A percentile compares a stretch with the other conserved stretches of the same genome.
Evolutionary conservation across 2,797 vertebrate genomes (phyloP).

Genomic region (Toxotes lorentzi): DNA sequence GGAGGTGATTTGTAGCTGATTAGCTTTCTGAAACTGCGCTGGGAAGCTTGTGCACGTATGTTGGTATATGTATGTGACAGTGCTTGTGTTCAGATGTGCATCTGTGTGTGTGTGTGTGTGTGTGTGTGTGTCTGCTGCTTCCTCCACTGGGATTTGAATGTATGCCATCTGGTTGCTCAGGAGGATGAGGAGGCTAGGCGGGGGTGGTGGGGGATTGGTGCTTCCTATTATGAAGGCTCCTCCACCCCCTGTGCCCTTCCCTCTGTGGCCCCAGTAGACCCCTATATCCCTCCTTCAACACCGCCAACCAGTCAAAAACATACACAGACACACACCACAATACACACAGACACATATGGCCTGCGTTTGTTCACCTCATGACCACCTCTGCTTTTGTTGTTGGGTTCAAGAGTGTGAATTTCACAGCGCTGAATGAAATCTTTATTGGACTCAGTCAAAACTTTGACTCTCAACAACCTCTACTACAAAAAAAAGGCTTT

Average conservation of each 20-base stretch:
- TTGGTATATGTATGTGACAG: constrained; percentile 51
- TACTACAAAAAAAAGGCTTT: neutral
- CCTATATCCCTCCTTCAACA: constrained; percentile 27
- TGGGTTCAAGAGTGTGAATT: constrained; percentile 20
- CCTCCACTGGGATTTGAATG: constrained; percentile 79
- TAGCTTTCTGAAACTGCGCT: constrained; percentile 29
- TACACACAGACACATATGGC: constrained; percentile 10
- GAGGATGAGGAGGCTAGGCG: constrained; percentile 64
- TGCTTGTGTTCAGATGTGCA: constrained; percentile 45
- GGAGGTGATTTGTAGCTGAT: constrained; percentile 45
- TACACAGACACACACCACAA: neutral
- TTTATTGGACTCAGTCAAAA: constrained; percentile 5
- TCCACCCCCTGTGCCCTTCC: constrained; percentile 63
- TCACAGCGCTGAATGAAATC: constrained; percentile 4
- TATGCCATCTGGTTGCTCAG: constrained; percentile 83
- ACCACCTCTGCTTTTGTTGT: constrained; percentile 3
- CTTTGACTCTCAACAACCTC: neutral
- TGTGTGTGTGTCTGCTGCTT: constrained; percentile 56
- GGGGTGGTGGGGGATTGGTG: constrained; percentile 50
- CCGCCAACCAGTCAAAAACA: constrained; percentile 7
- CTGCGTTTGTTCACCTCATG: constrained; percentile 33
- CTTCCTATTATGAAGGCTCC: constrained; percentile 76
- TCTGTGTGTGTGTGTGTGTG: constrained; percentile 31
- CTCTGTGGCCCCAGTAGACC: constrained; percentile 60
- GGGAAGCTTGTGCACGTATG: constrained; percentile 11